Percentiles rank a stretch among this genome's conserved stretches.
Conservation (phyloP, 1,140 invertebrate species). For the Vollenhovia emeryi region DNA sequence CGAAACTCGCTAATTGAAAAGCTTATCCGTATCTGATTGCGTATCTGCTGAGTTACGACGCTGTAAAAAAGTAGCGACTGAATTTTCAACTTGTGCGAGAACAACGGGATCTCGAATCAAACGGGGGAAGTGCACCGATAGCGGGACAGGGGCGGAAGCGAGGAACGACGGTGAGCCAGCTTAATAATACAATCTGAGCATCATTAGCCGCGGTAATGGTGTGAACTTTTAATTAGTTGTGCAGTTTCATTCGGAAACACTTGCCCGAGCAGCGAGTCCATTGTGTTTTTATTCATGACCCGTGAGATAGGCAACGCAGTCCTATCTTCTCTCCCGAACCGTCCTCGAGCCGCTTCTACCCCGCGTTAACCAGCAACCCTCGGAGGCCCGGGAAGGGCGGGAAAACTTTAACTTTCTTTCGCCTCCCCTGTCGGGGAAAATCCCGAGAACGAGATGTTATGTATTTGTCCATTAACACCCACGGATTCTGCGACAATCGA, state of each 20-base stretch:
- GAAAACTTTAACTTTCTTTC: constrained; percentile 75
- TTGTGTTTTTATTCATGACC: constrained; percentile 84
- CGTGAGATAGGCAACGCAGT: constrained; percentile 72
- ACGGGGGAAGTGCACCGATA: background rate
- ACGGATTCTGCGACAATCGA: constrained; percentile 7
- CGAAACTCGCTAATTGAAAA: constrained; percentile 37
- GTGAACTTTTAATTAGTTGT: constrained; percentile 85
- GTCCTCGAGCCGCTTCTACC: constrained; percentile 40
- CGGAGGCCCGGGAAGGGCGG: constrained; percentile 19
- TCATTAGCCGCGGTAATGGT: constrained; percentile 84
- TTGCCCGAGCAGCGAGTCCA: constrained; percentile 79
- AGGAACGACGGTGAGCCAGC: constrained; percentile 59
- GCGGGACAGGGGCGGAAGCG: background rate
- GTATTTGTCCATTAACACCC: constrained; percentile 75
- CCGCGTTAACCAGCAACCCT: constrained; percentile 64
- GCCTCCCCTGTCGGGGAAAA: constrained; percentile 21
- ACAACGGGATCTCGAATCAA: constrained; percentile 34
- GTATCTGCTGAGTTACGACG: constrained; percentile 10
- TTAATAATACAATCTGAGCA: constrained; percentile 85
- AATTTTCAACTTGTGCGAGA: constrained; percentile 33
- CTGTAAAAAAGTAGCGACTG: constrained; percentile 40
- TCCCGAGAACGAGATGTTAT: constrained; percentile 54
- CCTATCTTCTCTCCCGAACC: constrained; percentile 66
- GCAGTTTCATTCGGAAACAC: constrained; percentile 84
- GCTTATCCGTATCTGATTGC: constrained; percentile 43